A percentile compares a stretch with the other conserved stretches of the same genome.
phyloP scores from a whole-genome alignment of 1,140 invertebrate species.

The Conopomorpha cramerella region DNA sequence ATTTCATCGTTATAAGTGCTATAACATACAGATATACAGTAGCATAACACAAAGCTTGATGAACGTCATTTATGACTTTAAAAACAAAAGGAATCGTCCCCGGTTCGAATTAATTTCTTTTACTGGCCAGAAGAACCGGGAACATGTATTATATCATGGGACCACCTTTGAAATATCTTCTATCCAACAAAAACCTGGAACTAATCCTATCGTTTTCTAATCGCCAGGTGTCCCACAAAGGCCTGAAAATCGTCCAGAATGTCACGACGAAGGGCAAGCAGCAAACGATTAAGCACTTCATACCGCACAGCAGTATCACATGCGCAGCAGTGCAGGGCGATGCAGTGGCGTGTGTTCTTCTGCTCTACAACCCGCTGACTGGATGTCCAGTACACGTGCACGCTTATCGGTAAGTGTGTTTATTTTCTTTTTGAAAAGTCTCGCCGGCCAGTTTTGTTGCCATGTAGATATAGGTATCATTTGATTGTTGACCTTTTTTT shows the following conservation, averaged over 20 bases:
- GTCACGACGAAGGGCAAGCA: constrained; percentile 64
- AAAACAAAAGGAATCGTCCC: too few relatives aligned
- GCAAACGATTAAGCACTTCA: constrained; percentile 88
- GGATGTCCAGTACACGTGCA: constrained; percentile 88
- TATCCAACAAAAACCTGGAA: neutral
- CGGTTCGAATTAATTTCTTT: too few relatives aligned
- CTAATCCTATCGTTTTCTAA: constrained; percentile 19
- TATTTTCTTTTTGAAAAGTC: too few relatives aligned
- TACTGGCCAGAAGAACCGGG: too few relatives aligned
- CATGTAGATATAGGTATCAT: too few relatives aligned
- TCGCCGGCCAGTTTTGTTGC: too few relatives aligned
- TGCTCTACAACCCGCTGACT: constrained; percentile 90
- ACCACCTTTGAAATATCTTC: neutral
- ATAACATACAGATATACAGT: too few relatives aligned
- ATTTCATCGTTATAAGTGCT: too few relatives aligned
- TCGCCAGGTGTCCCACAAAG: constrained; percentile 86
- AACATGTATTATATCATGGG: too few relatives aligned
- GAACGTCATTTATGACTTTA: too few relatives aligned
- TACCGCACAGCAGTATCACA: constrained; percentile 90
- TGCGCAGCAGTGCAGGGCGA: constrained; percentile 87
- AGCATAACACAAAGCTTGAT: too few relatives aligned
- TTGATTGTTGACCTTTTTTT: too few relatives aligned
- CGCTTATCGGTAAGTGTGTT: constrained; percentile 77
- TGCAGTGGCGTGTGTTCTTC: constrained; percentile 86
- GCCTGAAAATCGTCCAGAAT: constrained; percentile 91